phyloP scores from a whole-genome alignment of 2,113 vertebrate genomes.

The Urocitellus parryii region DNA sequence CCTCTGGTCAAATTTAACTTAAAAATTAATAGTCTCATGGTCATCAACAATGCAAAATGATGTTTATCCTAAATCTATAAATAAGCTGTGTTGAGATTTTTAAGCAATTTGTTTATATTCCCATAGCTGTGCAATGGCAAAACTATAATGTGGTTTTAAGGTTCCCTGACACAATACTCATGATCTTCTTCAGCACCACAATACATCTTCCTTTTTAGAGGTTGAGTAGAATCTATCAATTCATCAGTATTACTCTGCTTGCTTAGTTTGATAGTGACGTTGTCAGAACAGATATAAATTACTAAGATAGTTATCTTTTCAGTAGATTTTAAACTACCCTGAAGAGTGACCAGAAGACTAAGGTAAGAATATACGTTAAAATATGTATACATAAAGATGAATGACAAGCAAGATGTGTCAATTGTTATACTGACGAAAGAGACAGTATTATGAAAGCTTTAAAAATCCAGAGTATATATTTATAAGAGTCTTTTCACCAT shows the following conservation, averaged over 20 bases:
- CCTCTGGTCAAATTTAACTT: too few relatives aligned
- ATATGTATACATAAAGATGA: background rate
- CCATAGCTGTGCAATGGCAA: background rate
- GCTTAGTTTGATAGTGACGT: background rate
- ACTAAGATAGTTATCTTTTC: background rate
- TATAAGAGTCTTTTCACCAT: constrained; percentile 71
- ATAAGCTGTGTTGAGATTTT: background rate
- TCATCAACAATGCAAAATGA: background rate
- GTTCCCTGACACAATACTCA: constrained; percentile 4
- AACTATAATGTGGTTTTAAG: background rate
- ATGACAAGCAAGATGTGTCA: constrained; percentile 65
- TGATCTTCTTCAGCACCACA: background rate
- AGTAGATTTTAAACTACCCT: background rate
- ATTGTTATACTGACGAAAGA: constrained; percentile 53
- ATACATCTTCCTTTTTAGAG: background rate
- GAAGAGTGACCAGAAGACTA: constrained; percentile 24
- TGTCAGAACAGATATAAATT: constrained; percentile 9
- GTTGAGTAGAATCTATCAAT: background rate
- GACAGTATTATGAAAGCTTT: constrained; percentile 63
- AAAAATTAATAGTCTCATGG: background rate
- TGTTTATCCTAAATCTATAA: background rate
- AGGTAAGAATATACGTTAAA: background rate
- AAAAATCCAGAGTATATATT: constrained; percentile 74
- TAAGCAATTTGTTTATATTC: background rate
- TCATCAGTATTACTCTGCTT: background rate